phyloP scores from a whole-genome alignment of 2,113 vertebrate species.

The Atherinomorus stipes region DNA sequence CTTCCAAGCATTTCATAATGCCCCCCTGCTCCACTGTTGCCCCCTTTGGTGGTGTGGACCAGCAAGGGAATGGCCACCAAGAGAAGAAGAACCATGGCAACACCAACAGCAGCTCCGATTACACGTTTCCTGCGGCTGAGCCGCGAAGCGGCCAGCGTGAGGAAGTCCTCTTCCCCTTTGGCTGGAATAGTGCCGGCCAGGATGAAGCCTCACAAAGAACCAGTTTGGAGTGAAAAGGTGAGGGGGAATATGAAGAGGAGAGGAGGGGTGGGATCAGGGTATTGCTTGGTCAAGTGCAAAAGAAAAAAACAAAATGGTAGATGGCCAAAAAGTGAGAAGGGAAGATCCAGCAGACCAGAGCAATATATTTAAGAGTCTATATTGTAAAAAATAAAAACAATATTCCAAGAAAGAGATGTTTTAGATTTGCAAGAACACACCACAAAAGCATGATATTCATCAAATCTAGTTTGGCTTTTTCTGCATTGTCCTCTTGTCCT shows the following conservation, averaged over 20 bases:
- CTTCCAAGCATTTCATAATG: constrained; percentile 92
- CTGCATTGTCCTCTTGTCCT: constrained; percentile 19
- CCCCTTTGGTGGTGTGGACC: constrained; percentile 91
- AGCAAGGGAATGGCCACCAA: constrained; percentile 94
- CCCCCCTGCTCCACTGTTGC: constrained; percentile 81
- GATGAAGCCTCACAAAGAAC: constrained; percentile 68
- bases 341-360: constrained; percentile 17
- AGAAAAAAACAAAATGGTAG: constrained; percentile 43
- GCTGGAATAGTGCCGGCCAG: constrained; percentile 90
- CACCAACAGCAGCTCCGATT: constrained; percentile 92
- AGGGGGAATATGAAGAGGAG: constrained; percentile 16
- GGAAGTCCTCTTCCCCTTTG: constrained; percentile 94
- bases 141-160: constrained; percentile 94
- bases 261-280: neutral
- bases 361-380: constrained; percentile 23
- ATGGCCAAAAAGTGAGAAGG: constrained; percentile 18
- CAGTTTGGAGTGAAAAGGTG: constrained; percentile 52
- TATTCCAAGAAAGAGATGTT: neutral
- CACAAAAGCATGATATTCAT: constrained; percentile 34
- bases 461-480: constrained; percentile 19
- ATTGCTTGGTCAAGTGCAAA: constrained; percentile 35
- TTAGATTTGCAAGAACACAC: constrained; percentile 29
- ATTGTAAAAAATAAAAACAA: constrained; percentile 11
- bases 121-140: constrained; percentile 94
- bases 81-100: constrained; percentile 95